Percentiles rank a stretch among this genome's conserved stretches.
Evolutionary conservation across 2,113 vertebrate genomes (phyloP).

Genomic region (Phalacrocorax brasilianus): DNA sequence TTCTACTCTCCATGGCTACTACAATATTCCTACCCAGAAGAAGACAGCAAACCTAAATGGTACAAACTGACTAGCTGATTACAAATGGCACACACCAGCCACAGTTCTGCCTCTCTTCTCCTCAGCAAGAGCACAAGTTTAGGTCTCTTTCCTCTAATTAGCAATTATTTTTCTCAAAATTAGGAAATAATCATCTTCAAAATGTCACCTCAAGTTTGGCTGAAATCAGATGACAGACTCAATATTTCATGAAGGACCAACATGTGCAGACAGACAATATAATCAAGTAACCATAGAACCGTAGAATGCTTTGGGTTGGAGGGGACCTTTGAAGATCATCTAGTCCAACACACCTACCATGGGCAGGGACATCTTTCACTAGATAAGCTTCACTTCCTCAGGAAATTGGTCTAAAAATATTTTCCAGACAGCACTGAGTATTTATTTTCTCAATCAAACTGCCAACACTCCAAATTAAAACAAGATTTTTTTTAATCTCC

Average conservation of each 20-base stretch:
- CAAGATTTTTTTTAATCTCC: neutral
- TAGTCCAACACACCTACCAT: too few species aligned
- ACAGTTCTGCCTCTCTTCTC: neutral
- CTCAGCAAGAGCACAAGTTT: neutral
- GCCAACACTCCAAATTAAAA: neutral
- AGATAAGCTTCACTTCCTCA: neutral
- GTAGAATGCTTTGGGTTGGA: too few species aligned
- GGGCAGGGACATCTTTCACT: too few species aligned
- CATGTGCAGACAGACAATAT: neutral
- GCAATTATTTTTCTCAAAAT: neutral
- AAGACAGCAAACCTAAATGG: neutral
- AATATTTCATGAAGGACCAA: neutral
- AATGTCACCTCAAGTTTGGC: neutral
- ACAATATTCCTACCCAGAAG: neutral
- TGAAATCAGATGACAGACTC: neutral
- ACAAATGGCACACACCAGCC: neutral
- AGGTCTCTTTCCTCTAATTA: neutral
- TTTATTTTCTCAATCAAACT: neutral
- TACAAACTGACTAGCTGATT: neutral
- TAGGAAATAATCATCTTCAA: neutral
- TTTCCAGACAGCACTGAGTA: neutral
- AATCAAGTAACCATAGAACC: neutral
- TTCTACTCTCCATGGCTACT: neutral
- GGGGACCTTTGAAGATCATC: too few species aligned
- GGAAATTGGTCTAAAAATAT: neutral